Evolutionary conservation across 1,140 invertebrate species (phyloP), one percentile per base, ranked within the genome.

Genomic region (Meloidogyne floridensis): DNA sequence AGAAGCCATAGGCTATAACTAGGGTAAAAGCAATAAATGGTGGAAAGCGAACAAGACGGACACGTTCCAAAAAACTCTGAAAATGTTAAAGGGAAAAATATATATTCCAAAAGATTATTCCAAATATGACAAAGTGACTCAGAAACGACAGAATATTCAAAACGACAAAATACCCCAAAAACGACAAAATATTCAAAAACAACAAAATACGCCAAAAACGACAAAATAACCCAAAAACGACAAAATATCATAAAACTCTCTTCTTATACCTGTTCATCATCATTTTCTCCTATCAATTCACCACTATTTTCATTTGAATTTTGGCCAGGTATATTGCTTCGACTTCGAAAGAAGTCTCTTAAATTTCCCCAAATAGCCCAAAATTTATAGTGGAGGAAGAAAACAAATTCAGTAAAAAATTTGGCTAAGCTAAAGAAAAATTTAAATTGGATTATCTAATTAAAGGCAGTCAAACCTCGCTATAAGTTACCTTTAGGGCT

Each of bases 21-120:
- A 89, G 84, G 56, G 87, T 71, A 69, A 89, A 89, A 5, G 87
- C 88, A 47, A 88, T 83, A 43, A 89, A 72, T 11, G 88, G 88
- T 6, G 88, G 88, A 73, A 89, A 89, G 18, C 88, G 86, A 73
- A 89, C 84, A 18, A 89, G 81, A 20, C 84, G 82, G 20, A 89
- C 87, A 47, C 87, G 73, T 72, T 89, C 88, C 4, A 89, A 71
- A 53, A 89, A 82, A 54, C 89, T 88, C 87, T 87, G 74, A 73
- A 85, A 79, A 32, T 32, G 1, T 32, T 1, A 1, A 32, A 2
- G 32, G 32, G 32, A 10, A 51, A 56, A 78, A 72, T n/a, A 6
- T 70, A 6, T 47, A 5, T 0, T 81, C 0, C 32, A 1, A 8
- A n/a, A n/a, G 1, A 43, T 6, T n/a, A 10, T 84, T 10, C 5